phyloP scores from a whole-genome alignment of 2,113 vertebrate genomes.

The Sceloporus tristichus region DNA sequence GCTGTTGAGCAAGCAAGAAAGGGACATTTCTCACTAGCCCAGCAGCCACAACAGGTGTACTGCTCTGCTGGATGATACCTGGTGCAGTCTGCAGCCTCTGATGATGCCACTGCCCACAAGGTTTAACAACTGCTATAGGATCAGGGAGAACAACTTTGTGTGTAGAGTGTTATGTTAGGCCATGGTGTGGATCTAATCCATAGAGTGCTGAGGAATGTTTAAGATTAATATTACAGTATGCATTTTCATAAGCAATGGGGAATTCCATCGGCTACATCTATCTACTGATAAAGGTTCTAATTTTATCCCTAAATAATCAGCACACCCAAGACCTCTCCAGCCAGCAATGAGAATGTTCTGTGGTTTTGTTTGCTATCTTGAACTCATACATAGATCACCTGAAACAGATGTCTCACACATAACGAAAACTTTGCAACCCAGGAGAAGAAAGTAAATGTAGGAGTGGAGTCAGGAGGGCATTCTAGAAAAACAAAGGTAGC shows the following conservation, averaged over 20 bases:
- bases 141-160: too few relatives aligned
- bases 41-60: too few relatives aligned
- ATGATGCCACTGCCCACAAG: too few relatives aligned
- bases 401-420: neutral
- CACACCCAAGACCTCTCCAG: fast-evolving
- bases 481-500: slow-evolving; percentile 59
- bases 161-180: too few relatives aligned
- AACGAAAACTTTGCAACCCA: neutral
- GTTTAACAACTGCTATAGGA: too few relatives aligned
- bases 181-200: neutral
- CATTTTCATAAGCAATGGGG: neutral
- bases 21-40: too few relatives aligned
- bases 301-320: neutral
- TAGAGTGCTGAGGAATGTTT: neutral
- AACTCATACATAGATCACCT: neutral
- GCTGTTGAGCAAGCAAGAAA: too few relatives aligned
- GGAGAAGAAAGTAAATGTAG: slow-evolving; percentile 19
- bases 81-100: too few relatives aligned
- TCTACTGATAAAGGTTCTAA: neutral
- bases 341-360: neutral
- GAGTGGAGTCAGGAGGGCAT: slow-evolving; percentile 11
- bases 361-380: slow-evolving; percentile 34
- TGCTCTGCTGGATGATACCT: too few relatives aligned
- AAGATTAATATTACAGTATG: neutral
- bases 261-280: neutral